A percentile compares a stretch with the other conserved stretches of the same genome.
Conservation (phyloP, 1,140 invertebrate species). For the Scaptomyza hsui region DNA sequence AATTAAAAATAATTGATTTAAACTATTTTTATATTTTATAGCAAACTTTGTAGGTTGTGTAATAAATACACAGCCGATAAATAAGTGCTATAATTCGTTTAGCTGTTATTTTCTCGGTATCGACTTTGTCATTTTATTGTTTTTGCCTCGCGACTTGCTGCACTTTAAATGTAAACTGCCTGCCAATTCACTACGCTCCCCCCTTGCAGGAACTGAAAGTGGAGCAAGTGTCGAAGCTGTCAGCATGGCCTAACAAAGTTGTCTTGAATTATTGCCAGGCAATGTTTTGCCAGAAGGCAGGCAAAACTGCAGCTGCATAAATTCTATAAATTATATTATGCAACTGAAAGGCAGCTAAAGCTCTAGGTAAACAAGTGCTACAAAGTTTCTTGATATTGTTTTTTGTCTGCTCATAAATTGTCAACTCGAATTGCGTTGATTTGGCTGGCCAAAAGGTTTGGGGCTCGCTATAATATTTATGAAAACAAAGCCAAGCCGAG, state of each 20-base stretch:
- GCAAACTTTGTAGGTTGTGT: too few species aligned
- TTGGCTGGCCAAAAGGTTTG: conserved; percentile 53
- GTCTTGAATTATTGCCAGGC: conserved; percentile 51
- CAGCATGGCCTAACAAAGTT: conserved; percentile 37
- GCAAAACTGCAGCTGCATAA: conserved; percentile 53
- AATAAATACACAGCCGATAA: too few species aligned
- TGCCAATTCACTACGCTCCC: too few species aligned
- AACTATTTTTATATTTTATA: too few species aligned
- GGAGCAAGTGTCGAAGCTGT: conserved; percentile 19
- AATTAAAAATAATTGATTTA: too few species aligned
- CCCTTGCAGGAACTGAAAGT: too few species aligned
- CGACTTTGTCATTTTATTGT: too few species aligned
- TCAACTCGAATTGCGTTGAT: conserved; percentile 63
- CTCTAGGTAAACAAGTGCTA: conserved; percentile 54
- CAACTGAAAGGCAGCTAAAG: background rate
- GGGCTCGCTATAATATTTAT: conserved; percentile 76
- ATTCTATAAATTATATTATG: conserved; percentile 64
- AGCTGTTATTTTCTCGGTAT: too few species aligned
- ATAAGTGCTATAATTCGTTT: too few species aligned
- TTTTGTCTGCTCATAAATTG: conserved; percentile 54
- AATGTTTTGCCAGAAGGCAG: conserved; percentile 10
- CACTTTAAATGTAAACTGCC: too few species aligned
- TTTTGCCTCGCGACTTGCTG: too few species aligned
- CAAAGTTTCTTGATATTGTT: conserved; percentile 46
- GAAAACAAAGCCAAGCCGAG: conserved; percentile 66